Evolutionary conservation across 2,113 vertebrate genomes (phyloP).

Genomic region (Trogon melanurus): DNA sequence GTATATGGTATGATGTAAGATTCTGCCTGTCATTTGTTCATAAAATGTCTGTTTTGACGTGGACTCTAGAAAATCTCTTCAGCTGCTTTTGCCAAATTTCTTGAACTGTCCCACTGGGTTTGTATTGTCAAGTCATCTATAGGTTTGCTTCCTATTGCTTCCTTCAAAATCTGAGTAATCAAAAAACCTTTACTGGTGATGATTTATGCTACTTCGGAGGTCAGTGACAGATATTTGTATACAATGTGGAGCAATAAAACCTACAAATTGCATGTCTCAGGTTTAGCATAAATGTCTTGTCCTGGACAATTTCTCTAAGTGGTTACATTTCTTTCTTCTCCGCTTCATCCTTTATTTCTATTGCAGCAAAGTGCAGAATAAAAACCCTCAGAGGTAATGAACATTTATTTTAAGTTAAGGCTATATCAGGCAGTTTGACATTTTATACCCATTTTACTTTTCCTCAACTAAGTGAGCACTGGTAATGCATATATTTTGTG

Average conservation of each 20-base stretch:
- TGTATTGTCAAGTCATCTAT: not conserved
- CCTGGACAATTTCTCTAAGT: not conserved
- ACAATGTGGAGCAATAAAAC: not conserved
- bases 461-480: conserved; percentile 36
- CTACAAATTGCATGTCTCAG: not conserved
- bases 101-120: not conserved
- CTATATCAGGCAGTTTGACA: conserved; percentile 18
- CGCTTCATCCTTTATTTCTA: not conserved
- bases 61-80: not conserved
- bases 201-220: not conserved
- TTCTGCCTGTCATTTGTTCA: not conserved
- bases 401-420: conserved; percentile 47
- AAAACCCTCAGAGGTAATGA: not conserved
- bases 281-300: not conserved
- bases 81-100: not conserved
- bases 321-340: not conserved
- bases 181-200: not conserved
- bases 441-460: conserved; percentile 55
- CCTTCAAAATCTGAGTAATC: not conserved
- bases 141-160: not conserved
- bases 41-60: not conserved
- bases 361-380: not conserved
- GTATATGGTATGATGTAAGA: not conserved
- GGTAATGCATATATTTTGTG: conserved; percentile 40
- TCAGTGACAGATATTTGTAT: not conserved